These are phyloP conservation scores for Drosophila nikananu DNA, from an alignment of 1,140 invertebrate species.

Conservation along the genomic window DNA sequence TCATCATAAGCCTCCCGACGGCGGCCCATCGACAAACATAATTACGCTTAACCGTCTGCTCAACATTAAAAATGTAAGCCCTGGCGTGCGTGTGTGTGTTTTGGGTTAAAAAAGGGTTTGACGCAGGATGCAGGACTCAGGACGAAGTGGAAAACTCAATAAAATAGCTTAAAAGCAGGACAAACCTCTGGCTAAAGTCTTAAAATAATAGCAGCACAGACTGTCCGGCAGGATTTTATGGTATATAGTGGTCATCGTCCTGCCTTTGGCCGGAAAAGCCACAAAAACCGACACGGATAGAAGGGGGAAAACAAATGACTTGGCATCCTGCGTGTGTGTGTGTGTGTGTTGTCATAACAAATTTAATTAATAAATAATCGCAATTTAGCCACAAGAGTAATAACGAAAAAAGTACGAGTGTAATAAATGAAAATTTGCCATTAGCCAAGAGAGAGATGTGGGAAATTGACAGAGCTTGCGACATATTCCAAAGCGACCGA, in stretches of 20 bases:
- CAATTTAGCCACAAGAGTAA: conserved; percentile 77
- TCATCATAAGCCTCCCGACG: conserved; percentile 2
- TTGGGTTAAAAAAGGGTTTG: conserved; percentile 27
- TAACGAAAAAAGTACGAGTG: conserved; percentile 44
- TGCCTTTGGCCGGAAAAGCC: conserved; percentile 13
- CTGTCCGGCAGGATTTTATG: conserved; percentile 25
- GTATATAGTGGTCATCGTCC: neutral
- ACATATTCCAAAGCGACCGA: conserved; percentile 9
- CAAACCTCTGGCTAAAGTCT: conserved; percentile 45
- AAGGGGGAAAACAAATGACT: conserved; percentile 40
- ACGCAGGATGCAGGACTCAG: neutral
- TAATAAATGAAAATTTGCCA: conserved; percentile 72
- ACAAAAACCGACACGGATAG: conserved; percentile 10
- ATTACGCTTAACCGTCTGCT: conserved; percentile 54
- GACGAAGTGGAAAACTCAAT: conserved; percentile 44
- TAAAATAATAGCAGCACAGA: conserved; percentile 54
- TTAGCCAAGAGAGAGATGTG: conserved; percentile 38
- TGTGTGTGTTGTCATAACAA: conserved; percentile 62
- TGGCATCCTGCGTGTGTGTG: conserved; percentile 29
- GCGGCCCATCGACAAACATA: conserved; percentile 46
- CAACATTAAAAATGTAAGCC: conserved; percentile 56
- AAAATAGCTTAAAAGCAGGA: conserved; percentile 54
- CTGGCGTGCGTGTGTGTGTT: conserved; percentile 20
- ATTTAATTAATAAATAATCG: conserved; percentile 84
- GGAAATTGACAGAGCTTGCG: conserved; percentile 43